Base-by-base conservation (phyloP, 2,113 vertebrate species). In the Catharus bicknelli region DNA sequence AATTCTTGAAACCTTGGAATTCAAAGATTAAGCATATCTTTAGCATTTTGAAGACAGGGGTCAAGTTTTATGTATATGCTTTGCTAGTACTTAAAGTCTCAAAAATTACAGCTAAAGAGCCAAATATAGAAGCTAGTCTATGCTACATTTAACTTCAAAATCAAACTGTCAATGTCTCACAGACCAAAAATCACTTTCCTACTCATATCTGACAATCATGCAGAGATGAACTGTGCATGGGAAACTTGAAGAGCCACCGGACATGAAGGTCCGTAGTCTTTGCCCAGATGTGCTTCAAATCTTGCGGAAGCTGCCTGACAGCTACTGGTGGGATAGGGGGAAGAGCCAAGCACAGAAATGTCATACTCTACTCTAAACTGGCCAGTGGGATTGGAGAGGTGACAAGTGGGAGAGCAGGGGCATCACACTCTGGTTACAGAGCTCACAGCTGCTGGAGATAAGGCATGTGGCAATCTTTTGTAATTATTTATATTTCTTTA, bases 401-500 rank as follows among this genome's bases (percentile, higher is more conserved):
- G 38, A 40, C 63, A 84, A 75, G 32, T 3, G 3, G 25, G 27
- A 73, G 15, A 66, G 12, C 9, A 61, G 57, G 18, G 45, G 14
- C 38, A 51, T n/a, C 62, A 69, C 0, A 2, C 11, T 66, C 53
- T 29, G 43, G 11, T 55, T 79, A 36, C 5, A 47, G 45, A 89
- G 38, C 10, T 91, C 29, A 22, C 62, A 92, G 45, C 9, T 84
- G 32, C 45, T 75, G 27, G 22, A 75, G 8, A 76, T 66, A 18
- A 66, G 45, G 38, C 50, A 85, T 29, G 34, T 68, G 86, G 34
- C 54, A 73, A 27, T 38, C 16, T 58, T 93, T 85, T 85, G 70
- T 43, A 79, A 79, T 94, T 90, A 68, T 89, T 89, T 94, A 15
- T 89, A 38, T 89, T 85, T 90, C 32, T 58, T 85, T 26, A 58